A percentile compares a stretch with the other conserved stretches of the same genome.
phyloP scores from a whole-genome alignment of 2,797 vertebrate genomes.

The Malurus leucopterus region DNA sequence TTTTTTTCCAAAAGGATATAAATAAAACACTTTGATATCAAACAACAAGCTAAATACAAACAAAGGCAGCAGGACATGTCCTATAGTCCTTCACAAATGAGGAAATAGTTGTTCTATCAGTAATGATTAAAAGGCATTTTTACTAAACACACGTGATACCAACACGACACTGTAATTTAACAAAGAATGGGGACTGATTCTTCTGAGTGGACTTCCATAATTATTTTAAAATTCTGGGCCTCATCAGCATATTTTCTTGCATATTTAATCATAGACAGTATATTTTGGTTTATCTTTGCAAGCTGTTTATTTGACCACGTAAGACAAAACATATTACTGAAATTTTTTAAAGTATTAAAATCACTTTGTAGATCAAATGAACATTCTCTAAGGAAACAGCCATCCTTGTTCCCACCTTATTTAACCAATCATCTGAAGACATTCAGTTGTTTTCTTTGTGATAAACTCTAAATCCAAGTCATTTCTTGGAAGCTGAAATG shows the following conservation, averaged over 20 bases:
- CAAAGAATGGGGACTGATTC: constrained; percentile 18
- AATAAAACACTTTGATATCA: background rate
- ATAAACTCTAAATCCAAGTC: constrained; percentile 20
- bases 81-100: background rate
- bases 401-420: background rate
- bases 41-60: background rate
- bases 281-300: background rate
- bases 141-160: background rate
- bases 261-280: constrained; percentile 9
- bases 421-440: background rate
- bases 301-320: background rate
- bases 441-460: background rate
- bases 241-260: constrained; percentile 12
- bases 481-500: background rate
- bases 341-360: background rate
- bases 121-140: background rate
- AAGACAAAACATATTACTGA: background rate
- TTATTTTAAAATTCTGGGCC: constrained; percentile 38
- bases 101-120: background rate
- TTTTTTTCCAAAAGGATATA: background rate
- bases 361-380: background rate
- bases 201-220: background rate
- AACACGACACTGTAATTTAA: background rate
- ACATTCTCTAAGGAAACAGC: background rate
- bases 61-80: background rate